phyloP scores from a whole-genome alignment of 2,797 vertebrate genomes.

The Pipistrellus kuhlii region DNA sequence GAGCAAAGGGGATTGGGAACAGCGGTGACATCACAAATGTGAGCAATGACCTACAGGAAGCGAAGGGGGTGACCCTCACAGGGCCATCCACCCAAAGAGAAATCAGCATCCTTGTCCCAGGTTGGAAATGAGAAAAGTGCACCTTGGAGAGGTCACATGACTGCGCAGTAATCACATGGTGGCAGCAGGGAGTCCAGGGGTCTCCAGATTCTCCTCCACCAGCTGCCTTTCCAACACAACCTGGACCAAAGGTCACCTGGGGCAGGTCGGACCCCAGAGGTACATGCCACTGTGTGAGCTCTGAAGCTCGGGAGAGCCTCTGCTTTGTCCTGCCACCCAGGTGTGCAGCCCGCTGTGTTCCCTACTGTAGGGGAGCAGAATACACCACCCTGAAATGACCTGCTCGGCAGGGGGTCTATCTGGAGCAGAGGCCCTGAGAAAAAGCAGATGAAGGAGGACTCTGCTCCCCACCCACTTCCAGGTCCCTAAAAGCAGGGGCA shows the following conservation, averaged over 20 bases:
- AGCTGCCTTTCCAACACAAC: not conserved
- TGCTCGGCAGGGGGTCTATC: not conserved
- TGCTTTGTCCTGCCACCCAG: not conserved
- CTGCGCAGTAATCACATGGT: fast-evolving
- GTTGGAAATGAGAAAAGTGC: not conserved
- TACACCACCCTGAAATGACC: not conserved
- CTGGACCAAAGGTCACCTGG: not conserved
- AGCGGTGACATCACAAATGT: fast-evolving
- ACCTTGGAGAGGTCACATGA: not conserved
- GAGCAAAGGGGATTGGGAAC: not conserved
- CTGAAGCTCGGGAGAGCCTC: not conserved
- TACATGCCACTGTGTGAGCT: not conserved
- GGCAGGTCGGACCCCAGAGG: not conserved
- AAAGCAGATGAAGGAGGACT: not conserved
- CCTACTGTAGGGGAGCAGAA: not conserved
- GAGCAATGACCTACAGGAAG: not conserved
- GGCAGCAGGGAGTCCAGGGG: fast-evolving
- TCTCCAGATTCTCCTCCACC: not conserved
- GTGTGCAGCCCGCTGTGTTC: fast-evolving
- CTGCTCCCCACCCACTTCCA: not conserved
- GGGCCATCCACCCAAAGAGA: not conserved
- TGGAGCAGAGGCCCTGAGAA: not conserved
- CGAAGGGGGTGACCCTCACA: no score
- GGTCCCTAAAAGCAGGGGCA: not conserved
- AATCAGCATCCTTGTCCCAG: not conserved